These are phyloP conservation scores for Dermatemys mawii DNA, from an alignment of 2,113 vertebrate genomes.

Conservation along the genomic window DNA sequence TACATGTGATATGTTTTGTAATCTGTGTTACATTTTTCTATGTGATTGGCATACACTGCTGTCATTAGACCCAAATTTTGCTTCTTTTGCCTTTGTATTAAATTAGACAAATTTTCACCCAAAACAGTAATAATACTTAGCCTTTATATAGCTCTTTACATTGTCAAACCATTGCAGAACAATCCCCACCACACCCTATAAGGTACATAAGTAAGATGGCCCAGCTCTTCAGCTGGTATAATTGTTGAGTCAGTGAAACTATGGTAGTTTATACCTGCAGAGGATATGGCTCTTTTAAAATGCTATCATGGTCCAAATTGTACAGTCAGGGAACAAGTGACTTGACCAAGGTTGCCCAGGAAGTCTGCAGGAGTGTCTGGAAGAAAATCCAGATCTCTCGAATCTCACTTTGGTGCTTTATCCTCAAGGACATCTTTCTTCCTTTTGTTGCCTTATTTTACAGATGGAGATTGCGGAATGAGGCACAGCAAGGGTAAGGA, in stretches of 20 bases:
- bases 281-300: neutral
- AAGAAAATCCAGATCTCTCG: neutral
- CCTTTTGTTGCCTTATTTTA: neutral
- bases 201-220: neutral
- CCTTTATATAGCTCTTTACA: neutral
- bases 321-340: neutral
- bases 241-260: neutral
- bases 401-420: neutral
- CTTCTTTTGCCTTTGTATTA: neutral
- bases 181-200: neutral
- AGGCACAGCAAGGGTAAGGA: neutral
- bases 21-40: neutral
- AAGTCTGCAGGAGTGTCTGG: neutral
- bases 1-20: neutral
- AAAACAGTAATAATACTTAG: neutral
- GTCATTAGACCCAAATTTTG: neutral
- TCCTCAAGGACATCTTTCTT: neutral
- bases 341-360: neutral
- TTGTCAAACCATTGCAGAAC: neutral
- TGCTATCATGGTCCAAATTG: fast-evolving
- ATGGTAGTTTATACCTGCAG: neutral
- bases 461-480: neutral
- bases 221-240: neutral
- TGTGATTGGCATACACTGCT: neutral
- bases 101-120: neutral